These are phyloP conservation scores for Hirudinaria manillensis DNA, from an alignment of 2,888 invertebrate genomes.

Conservation along the genomic window DNA sequence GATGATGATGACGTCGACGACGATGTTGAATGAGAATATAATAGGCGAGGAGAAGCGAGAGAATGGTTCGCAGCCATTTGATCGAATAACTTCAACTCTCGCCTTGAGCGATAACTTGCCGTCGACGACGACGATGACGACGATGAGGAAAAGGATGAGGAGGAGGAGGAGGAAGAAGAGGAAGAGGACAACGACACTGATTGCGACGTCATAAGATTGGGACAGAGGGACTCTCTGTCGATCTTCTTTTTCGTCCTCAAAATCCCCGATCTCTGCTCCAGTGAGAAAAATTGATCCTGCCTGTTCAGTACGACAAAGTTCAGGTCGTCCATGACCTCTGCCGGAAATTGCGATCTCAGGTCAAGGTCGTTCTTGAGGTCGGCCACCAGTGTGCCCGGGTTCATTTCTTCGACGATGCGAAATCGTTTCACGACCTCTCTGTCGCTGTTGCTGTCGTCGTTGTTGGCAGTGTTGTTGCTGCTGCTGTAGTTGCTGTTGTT, in stretches of 20 bases:
- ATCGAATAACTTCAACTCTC: not conserved
- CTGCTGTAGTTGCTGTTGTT: not conserved
- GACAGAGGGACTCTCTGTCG: slow-evolving; percentile 7
- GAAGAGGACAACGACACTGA: slow-evolving; percentile 19
- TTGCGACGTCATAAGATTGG: not conserved
- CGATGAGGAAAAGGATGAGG: slow-evolving; percentile 13
- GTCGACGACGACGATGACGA: slow-evolving; percentile 14
- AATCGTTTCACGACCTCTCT: too few relatives aligned
- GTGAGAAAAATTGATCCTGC: not conserved
- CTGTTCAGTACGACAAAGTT: not conserved
- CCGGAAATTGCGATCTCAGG: not conserved
- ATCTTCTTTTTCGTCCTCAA: not conserved
- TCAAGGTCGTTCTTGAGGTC: slow-evolving; percentile 9
- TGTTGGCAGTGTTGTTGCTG: not conserved
- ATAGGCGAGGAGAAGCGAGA: slow-evolving; percentile 1
- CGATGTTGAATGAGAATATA: slow-evolving; percentile 12
- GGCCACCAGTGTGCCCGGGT: not conserved
- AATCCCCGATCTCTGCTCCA: not conserved
- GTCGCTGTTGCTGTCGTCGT: not conserved
- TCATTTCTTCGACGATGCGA: slow-evolving; percentile 1
- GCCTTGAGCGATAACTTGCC: not conserved
- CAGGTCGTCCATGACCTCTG: not conserved
- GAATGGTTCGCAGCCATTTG: not conserved
- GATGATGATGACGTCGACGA: slow-evolving; percentile 23
- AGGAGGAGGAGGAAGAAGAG: slow-evolving; percentile 20